Base-by-base conservation (phyloP, 2,888 invertebrate species). In the Lacanobia wlatinum region DNA sequence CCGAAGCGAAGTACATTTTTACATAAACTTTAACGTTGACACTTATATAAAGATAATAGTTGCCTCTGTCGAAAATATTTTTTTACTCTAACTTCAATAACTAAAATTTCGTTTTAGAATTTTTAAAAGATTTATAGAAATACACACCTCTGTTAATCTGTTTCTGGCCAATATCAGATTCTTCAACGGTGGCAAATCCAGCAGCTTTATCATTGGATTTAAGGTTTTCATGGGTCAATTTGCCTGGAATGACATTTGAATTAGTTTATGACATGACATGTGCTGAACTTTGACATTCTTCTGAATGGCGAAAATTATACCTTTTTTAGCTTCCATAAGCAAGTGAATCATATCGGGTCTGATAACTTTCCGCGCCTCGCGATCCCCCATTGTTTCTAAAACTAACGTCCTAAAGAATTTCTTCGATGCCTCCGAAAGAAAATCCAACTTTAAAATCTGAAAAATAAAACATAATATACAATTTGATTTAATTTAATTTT, bases 261-360 rank as follows among this genome's bases (percentile, higher is more conserved):
- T 23, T n/a, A 3, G 18, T 3, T 61, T 60, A 14, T 40, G 10
- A 40, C 40, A 9, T 40, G 2, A 40, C 10, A 38, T 38, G 38
- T 38, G 8, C 38, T 8, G 38, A 38, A 38, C 38, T 38, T 38
- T 40, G 40, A 40, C 40, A 40, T 40, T 40, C 9, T 40, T 1
- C 8, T 40, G 9, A 40, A 40, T 40, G 40, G n/a, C n/a, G n/a
- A n/a, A n/a, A n/a, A 40, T 9, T 1, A 40, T 34, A 92, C 94
- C 96, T 88, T 94, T 95, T 74, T 94, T 95, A 18, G 96, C 96
- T 84, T 97, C 96, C 93, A 97, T 93, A 0, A 97, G 89, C 6
- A 97, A 79, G 75, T 97, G 95, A 21, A 97, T 96, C 96, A 97
- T 96, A 74, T 96, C 96, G 4, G 94, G 94, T 21, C 96, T 90